These are phyloP conservation scores for Melopsittacus undulatus DNA, from an alignment of 2,797 vertebrate species.

Conservation along the genomic window DNA sequence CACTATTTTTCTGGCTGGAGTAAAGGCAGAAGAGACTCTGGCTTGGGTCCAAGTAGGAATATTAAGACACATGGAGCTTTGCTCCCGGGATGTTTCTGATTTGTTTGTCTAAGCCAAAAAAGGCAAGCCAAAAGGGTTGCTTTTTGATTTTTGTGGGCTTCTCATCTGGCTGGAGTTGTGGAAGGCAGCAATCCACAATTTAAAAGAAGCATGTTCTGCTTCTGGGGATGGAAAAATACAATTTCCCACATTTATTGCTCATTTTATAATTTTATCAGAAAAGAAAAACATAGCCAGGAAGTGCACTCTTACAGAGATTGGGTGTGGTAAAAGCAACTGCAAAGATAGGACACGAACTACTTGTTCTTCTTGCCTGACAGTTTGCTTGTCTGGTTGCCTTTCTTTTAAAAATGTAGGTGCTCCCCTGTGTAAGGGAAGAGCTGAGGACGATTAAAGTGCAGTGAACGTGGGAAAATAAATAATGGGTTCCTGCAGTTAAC, in stretches of 20 bases:
- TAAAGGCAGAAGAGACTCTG: not conserved
- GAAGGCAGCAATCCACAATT: not conserved
- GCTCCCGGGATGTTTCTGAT: slow-evolving; percentile 34
- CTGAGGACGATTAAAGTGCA: not conserved
- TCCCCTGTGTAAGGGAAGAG: not conserved
- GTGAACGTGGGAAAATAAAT: not conserved
- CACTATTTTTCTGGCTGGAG: not conserved
- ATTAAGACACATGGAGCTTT: not conserved
- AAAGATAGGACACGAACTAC: not conserved
- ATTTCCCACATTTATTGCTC: slow-evolving; percentile 9
- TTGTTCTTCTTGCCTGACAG: not conserved
- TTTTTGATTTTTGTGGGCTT: slow-evolving; percentile 25
- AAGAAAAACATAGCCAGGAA: not conserved
- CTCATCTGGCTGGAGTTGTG: not conserved
- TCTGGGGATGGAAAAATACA: slow-evolving; percentile 1
- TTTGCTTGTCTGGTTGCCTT: slow-evolving; percentile 7
- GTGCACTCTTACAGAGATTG: not conserved
- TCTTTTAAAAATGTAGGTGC: not conserved
- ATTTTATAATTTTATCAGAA: slow-evolving; percentile 32
- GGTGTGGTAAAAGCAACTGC: not conserved
- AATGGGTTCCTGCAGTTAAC: not conserved
- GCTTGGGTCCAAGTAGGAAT: not conserved
- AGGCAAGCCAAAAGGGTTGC: not conserved
- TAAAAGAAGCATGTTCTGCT: slow-evolving; percentile 11
- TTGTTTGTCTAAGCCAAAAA: slow-evolving; percentile 43